Percentiles rank a stretch among this genome's conserved stretches.
Conservation (phyloP, 2,113 vertebrate genomes). For the Alligator mississippiensis region DNA sequence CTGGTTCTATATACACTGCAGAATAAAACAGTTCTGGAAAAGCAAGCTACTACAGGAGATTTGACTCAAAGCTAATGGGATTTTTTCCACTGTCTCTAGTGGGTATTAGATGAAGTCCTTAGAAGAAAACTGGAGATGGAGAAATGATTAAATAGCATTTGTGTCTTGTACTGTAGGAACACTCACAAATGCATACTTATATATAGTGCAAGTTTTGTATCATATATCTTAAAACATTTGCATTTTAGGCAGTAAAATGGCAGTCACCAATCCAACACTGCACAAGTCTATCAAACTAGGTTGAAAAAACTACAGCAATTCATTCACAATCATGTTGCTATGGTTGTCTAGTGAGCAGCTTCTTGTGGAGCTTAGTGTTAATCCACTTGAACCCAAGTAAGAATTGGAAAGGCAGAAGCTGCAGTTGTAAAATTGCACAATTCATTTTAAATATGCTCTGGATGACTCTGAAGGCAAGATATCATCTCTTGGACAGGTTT, state of each 20-base stretch:
- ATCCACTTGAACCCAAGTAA: not conserved
- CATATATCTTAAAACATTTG: not conserved
- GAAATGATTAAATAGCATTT: constrained; percentile 37
- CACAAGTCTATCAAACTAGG: not conserved
- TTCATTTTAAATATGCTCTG: constrained; percentile 82
- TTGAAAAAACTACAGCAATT: not conserved
- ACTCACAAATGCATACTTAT: not conserved
- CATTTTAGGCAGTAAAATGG: not conserved
- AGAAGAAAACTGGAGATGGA: not conserved
- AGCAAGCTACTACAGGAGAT: constrained; percentile 16
- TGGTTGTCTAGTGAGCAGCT: constrained; percentile 14
- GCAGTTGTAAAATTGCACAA: not conserved
- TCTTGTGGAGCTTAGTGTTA: constrained; percentile 1
- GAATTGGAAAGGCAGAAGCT: constrained; percentile 16
- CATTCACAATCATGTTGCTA: not conserved
- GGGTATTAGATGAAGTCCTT: not conserved
- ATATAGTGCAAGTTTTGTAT: constrained; percentile 13
- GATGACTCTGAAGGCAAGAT: constrained; percentile 88
- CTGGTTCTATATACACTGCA: not conserved
- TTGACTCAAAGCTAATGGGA: constrained; percentile 6
- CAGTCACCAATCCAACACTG: not conserved
- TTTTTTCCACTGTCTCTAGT: not conserved
- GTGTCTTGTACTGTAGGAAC: constrained; percentile 1
- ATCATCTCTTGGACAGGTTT: constrained; percentile 86
- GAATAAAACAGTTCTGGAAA: constrained; percentile 12